phyloP scores from a whole-genome alignment of 2,888 invertebrate genomes.

The Ochropacha duplaris region DNA sequence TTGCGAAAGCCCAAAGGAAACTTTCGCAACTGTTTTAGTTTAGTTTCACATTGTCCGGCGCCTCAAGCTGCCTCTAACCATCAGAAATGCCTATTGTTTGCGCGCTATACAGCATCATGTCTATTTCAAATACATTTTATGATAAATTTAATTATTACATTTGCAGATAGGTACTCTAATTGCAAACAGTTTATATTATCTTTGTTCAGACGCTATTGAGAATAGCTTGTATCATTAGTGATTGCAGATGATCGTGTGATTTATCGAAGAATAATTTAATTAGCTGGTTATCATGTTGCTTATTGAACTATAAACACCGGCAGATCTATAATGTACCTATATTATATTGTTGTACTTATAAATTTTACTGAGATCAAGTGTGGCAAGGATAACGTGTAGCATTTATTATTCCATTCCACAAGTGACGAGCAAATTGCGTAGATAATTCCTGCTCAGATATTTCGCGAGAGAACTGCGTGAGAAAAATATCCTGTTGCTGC shows the following conservation, averaged over 20 bases:
- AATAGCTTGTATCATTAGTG: background rate
- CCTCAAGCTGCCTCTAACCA: slow-evolving; percentile 32
- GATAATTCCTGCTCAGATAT: slow-evolving; percentile 52
- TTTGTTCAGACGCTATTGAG: background rate
- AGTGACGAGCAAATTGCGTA: slow-evolving; percentile 51
- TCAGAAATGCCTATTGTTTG: slow-evolving; percentile 24
- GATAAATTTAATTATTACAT: too few relatives aligned
- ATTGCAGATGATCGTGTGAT: background rate
- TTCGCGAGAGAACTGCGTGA: slow-evolving; percentile 58
- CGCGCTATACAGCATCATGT: slow-evolving; percentile 7
- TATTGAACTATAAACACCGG: background rate
- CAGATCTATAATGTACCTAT: background rate
- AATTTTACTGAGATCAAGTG: slow-evolving; percentile 10
- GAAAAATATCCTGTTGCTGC: slow-evolving; percentile 58
- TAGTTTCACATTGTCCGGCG: slow-evolving; percentile 21
- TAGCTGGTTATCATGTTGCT: background rate
- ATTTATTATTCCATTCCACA: slow-evolving; percentile 51
- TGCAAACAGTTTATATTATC: background rate
- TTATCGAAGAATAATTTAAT: background rate
- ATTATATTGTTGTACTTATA: background rate
- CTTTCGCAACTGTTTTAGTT: slow-evolving; percentile 53
- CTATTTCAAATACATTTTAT: slow-evolving; percentile 1
- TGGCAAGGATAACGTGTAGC: slow-evolving; percentile 13
- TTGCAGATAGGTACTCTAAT: background rate
- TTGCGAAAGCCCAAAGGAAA: slow-evolving; percentile 53